These are phyloP conservation scores for Petrolisthes manimaculis DNA, from an alignment of 2,888 invertebrate genomes.

Conservation along the genomic window DNA sequence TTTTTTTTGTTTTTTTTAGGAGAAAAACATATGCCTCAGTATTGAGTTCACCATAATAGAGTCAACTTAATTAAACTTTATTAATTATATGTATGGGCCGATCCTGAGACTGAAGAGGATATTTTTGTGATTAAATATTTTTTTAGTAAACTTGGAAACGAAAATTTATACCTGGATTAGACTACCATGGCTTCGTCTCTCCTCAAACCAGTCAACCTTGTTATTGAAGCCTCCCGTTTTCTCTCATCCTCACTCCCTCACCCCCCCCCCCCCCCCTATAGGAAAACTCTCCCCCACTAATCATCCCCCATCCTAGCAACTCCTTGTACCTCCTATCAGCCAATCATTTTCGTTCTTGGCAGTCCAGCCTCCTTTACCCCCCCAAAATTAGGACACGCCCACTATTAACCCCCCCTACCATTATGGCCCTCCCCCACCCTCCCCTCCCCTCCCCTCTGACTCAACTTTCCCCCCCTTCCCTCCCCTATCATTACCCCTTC, in stretches of 20 bases:
- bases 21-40: too few species aligned
- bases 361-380: neutral
- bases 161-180: too few species aligned
- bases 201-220: constrained; percentile 43
- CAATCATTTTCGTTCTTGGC: neutral
- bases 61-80: too few species aligned
- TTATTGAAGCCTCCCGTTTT: constrained; percentile 44
- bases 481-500: neutral
- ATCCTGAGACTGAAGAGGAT: too few species aligned
- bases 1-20: too few species aligned
- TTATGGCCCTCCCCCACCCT: neutral
- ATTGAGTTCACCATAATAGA: too few species aligned
- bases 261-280: constrained; percentile 5
- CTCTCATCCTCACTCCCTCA: constrained; percentile 24
- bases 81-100: too few species aligned
- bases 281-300: neutral
- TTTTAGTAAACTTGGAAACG: too few species aligned
- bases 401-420: constrained; percentile 12
- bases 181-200: neutral
- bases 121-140: too few species aligned
- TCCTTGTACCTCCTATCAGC: neutral
- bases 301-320: neutral
- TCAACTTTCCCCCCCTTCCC: neutral
- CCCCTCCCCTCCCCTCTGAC: neutral
- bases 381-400: neutral